Evolutionary conservation across 1,140 invertebrate species (phyloP), one percentile per base, ranked within the genome.

Genomic region (Bombus impatiens): DNA sequence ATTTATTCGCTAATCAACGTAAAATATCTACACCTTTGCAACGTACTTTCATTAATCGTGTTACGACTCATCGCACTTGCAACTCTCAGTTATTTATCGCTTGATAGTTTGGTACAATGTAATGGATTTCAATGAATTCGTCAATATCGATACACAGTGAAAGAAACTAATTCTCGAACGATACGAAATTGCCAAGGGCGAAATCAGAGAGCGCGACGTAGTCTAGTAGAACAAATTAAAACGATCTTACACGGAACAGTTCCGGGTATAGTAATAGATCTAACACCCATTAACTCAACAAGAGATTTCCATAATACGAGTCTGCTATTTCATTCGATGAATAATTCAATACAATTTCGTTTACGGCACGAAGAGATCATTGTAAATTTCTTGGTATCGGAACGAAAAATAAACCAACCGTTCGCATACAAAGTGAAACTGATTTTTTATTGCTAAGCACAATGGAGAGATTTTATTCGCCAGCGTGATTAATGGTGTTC

Each of bases 261-360:
- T 83, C 81, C 72, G 72, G 42, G 42, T 83, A 83, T 83, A 83
- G 72, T 77, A 83, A 83, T 77, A 83, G 72, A 83, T 83, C 81
- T 83, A 83, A 83, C 81, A 76, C 35, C 81, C 71, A 82, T 82
- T 82, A 82, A 76, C 72, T 76, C 72, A n/a, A 67, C 57, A n/a
- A 77, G 59, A 53, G 35, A 83, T 83, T 83, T 83, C 59, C 81
- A 83, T 67, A 62, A 83, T 83, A 77, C 59, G 59, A 83, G 81
- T 37, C 44, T 62, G 72, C 44, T 74, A 65, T 77, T 53, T 83
- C 59, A 37, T 35, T 77, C 72, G 62, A 83, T 83, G 81, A 83
- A 83, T 83, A 40, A 83, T 83, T 83, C 81, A 83, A 77, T 77
- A 77, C 59, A 68, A 77, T 82, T 82, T 65, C 81, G 71, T 82